A percentile compares a stretch with the other conserved stretches of the same genome.
Conservation (phyloP, 1,140 invertebrate genomes). For the Zaprionus nigranus region DNA sequence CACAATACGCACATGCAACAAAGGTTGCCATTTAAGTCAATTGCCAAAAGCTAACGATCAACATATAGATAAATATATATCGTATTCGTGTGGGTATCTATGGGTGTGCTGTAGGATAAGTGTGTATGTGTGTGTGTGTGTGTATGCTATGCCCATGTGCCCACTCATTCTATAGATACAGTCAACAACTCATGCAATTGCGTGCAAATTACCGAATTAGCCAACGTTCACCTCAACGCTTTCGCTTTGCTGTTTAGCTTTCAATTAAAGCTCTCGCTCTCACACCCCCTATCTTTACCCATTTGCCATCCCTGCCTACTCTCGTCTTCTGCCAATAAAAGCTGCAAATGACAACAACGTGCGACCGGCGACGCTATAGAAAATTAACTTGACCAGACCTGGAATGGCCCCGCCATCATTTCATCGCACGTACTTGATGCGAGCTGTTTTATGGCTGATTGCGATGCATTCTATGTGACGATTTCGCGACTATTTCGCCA, state of each 20-base stretch:
- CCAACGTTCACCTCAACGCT: conserved; percentile 74
- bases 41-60: conserved; percentile 77
- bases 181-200: conserved; percentile 82
- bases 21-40: conserved; percentile 79
- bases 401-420: conserved; percentile 36
- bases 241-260: conserved; percentile 71
- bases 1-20: conserved; percentile 63
- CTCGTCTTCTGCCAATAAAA: conserved; percentile 62
- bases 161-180: conserved; percentile 75
- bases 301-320: background rate
- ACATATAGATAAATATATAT: conserved; percentile 32
- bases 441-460: conserved; percentile 55
- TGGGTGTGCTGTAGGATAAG: too few species aligned
- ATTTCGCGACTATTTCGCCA: conserved; percentile 8
- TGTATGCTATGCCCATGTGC: conserved; percentile 29
- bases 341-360: conserved; percentile 74
- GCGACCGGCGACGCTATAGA: conserved; percentile 66
- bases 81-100: background rate
- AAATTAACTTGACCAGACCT: conserved; percentile 73
- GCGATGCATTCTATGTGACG: conserved; percentile 1
- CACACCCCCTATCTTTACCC: background rate
- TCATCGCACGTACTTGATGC: conserved; percentile 64
- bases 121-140: conserved; percentile 10
- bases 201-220: conserved; percentile 82
- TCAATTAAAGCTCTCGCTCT: conserved; percentile 66